These are phyloP conservation scores for Mormyrops attenuatus DNA, from an alignment of 2,797 vertebrate genomes.

Conservation along the genomic window DNA sequence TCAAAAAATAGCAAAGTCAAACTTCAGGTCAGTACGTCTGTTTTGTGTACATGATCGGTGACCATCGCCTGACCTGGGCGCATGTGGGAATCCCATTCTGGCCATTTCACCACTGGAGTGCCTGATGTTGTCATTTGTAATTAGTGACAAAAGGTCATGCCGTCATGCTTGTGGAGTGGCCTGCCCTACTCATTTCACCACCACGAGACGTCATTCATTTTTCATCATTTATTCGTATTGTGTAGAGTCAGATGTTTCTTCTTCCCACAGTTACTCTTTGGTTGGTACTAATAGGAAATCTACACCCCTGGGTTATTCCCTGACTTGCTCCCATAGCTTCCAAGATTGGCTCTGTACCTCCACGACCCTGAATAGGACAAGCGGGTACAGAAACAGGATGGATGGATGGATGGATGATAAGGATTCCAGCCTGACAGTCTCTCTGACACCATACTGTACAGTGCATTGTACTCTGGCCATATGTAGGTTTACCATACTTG, in stretches of 20 bases:
- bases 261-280: neutral
- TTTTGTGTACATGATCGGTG: constrained; percentile 26
- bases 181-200: neutral
- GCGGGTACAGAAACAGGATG: neutral
- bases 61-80: neutral
- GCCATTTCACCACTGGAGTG: neutral
- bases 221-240: neutral
- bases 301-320: neutral
- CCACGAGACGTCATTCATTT: neutral
- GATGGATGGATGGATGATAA: neutral
- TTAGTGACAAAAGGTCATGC: neutral
- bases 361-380: neutral
- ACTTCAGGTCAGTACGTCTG: constrained; percentile 87
- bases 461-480: neutral
- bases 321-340: neutral
- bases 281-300: neutral
- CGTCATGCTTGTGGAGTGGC: neutral
- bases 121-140: neutral
- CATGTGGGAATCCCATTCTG: neutral
- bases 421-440: neutral
- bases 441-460: neutral
- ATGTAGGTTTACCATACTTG: neutral
- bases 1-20: constrained; percentile 97
- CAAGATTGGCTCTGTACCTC: neutral
- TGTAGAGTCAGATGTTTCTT: neutral